These are phyloP conservation scores for Lycodopsis pacificus DNA, from an alignment of 2,797 vertebrate genomes.

Conservation along the genomic window DNA sequence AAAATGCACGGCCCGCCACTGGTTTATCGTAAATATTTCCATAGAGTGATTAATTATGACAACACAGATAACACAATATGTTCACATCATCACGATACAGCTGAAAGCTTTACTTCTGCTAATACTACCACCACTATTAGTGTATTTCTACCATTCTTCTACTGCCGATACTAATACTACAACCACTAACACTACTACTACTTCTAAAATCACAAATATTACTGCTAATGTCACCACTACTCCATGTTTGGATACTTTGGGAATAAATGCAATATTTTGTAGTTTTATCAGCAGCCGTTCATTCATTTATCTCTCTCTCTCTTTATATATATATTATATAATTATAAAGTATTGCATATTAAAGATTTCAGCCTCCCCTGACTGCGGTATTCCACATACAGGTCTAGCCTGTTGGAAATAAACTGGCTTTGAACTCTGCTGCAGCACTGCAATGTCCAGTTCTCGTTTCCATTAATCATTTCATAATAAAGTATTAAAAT, in stretches of 20 bases:
- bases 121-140: background rate
- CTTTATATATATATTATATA: background rate
- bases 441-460: constrained; percentile 57
- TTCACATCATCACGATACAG: background rate
- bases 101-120: background rate
- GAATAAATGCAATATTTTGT: background rate
- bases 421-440: constrained; percentile 41
- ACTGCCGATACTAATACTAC: background rate
- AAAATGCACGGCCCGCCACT: too few species aligned
- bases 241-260: background rate
- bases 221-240: background rate
- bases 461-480: constrained; percentile 64
- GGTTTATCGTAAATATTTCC: too few species aligned
- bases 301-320: background rate
- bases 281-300: background rate
- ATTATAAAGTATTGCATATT: background rate
- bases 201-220: background rate
- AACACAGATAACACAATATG: background rate
- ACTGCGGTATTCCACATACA: constrained; percentile 24
- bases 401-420: constrained; percentile 22
- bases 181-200: background rate
- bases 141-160: background rate
- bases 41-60: constrained; percentile 1
- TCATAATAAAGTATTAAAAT: constrained; percentile 65
- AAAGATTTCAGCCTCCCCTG: constrained; percentile 2